phyloP scores from a whole-genome alignment of 2,888 invertebrate genomes.

The Hypena proboscidalis region DNA sequence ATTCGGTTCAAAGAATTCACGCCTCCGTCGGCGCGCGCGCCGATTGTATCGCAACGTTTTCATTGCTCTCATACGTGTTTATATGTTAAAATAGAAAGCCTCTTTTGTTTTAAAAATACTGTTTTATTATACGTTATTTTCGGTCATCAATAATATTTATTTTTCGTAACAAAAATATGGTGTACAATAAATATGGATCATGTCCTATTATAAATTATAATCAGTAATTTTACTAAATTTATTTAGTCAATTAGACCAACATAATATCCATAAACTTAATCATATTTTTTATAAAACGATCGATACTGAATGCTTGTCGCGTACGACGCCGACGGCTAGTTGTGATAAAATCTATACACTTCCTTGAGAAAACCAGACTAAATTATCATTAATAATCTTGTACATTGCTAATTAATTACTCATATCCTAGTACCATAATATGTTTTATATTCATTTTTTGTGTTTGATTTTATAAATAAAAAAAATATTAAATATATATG shows the following conservation, averaged over 20 bases:
- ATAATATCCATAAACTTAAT: too few relatives aligned
- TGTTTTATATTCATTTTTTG: too few relatives aligned
- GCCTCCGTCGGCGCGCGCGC: constrained; percentile 33
- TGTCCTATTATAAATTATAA: too few relatives aligned
- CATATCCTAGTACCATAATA: not conserved
- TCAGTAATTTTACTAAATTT: too few relatives aligned
- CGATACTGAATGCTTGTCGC: too few relatives aligned
- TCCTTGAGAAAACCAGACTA: not conserved
- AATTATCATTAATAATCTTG: not conserved
- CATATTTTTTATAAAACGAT: too few relatives aligned
- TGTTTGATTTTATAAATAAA: not conserved
- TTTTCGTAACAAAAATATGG: too few relatives aligned
- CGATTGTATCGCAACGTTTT: constrained; percentile 37
- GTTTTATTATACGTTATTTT: too few relatives aligned
- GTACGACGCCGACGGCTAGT: constrained; percentile 1
- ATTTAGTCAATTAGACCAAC: too few relatives aligned
- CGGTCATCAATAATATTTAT: too few relatives aligned
- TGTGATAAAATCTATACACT: not conserved
- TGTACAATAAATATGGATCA: too few relatives aligned
- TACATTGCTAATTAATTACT: not conserved
- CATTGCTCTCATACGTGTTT: constrained; percentile 37
- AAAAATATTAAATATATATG: not conserved
- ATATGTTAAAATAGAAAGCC: constrained; percentile 37
- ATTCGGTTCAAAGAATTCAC: constrained; percentile 41
- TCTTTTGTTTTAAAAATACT: constrained; percentile 3